phyloP scores from a whole-genome alignment of 2,113 vertebrate genomes.

The Desmodus rotundus region DNA sequence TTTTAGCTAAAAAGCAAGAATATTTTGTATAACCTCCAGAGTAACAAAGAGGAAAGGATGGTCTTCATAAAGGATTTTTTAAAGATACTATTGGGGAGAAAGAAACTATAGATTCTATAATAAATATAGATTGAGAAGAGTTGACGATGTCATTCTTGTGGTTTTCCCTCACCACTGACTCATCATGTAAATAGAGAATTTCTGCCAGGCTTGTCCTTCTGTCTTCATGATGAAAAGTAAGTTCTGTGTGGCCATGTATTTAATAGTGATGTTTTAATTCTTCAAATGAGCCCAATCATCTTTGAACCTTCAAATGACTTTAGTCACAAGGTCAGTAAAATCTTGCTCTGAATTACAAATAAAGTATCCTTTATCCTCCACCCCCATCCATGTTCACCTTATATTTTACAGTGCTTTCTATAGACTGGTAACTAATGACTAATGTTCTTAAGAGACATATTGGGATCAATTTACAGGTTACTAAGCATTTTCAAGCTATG shows the following conservation, averaged over 20 bases:
- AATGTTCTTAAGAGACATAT: neutral
- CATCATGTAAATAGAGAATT: conserved; percentile 6
- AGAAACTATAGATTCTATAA: neutral
- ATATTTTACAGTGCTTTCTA: conserved; percentile 23
- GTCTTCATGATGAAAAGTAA: conserved; percentile 30
- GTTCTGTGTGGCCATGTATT: neutral
- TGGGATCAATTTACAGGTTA: neutral
- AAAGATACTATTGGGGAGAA: neutral
- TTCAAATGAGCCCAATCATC: neutral
- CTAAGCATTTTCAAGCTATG: conserved; percentile 13
- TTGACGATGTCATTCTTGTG: neutral
- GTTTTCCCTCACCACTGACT: conserved; percentile 37
- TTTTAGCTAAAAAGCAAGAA: conserved; percentile 28
- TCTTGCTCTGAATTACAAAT: conserved; percentile 6
- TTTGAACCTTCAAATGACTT: conserved; percentile 17
- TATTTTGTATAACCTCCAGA: conserved; percentile 10
- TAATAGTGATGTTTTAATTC: neutral
- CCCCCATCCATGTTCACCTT: neutral
- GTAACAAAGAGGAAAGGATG: neutral
- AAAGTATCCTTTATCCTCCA: neutral
- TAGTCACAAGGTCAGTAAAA: conserved; percentile 38
- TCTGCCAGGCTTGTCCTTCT: conserved; percentile 1
- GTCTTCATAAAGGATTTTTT: neutral
- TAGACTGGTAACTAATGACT: neutral
- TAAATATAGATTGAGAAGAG: conserved; percentile 26